Evolutionary conservation across 2,888 invertebrate species (phyloP).

Genomic region (Drosophila niveifrons): DNA sequence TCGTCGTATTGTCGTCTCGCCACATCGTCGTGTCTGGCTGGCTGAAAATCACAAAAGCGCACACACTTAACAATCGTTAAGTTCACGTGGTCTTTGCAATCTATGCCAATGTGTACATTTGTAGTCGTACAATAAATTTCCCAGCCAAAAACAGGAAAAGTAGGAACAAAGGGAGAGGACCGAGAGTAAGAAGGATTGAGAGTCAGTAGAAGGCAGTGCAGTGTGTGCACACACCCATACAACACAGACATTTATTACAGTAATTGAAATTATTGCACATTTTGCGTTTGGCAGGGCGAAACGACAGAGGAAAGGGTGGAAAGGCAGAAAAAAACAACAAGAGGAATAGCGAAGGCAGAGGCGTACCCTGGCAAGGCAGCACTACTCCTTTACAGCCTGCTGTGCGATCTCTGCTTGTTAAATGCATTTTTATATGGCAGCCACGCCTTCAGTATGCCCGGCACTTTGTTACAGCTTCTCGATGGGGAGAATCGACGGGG

Average conservation of each 20-base stretch:
- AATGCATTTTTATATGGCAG: conserved; percentile 76
- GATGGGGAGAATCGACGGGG: neutral
- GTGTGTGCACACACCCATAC: conserved; percentile 32
- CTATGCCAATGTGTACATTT: conserved; percentile 44
- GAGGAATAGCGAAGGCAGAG: conserved; percentile 32
- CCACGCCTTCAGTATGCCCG: conserved; percentile 42
- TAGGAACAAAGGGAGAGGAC: conserved; percentile 5
- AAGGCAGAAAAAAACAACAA: conserved; percentile 13
- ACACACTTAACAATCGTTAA: conserved; percentile 72
- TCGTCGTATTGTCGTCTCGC: conserved; percentile 5
- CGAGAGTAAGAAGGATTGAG: conserved; percentile 1
- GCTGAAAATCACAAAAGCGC: conserved; percentile 60
- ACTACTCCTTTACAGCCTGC: conserved; percentile 40
- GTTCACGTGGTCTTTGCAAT: conserved; percentile 55
- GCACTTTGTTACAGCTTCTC: conserved; percentile 40
- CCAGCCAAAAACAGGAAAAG: conserved; percentile 22
- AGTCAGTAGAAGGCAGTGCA: conserved; percentile 5
- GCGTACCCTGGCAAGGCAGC: conserved; percentile 36
- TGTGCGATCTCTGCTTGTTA: conserved; percentile 72
- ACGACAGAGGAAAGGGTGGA: conserved; percentile 4
- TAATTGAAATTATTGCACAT: conserved; percentile 84
- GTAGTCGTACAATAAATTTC: conserved; percentile 65
- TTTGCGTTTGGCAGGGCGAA: conserved; percentile 74
- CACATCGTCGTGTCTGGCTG: conserved; percentile 34
- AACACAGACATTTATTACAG: conserved; percentile 83